Conservation (phyloP, 2,888 invertebrate species). For the Aspidiotus rigidus region DNA sequence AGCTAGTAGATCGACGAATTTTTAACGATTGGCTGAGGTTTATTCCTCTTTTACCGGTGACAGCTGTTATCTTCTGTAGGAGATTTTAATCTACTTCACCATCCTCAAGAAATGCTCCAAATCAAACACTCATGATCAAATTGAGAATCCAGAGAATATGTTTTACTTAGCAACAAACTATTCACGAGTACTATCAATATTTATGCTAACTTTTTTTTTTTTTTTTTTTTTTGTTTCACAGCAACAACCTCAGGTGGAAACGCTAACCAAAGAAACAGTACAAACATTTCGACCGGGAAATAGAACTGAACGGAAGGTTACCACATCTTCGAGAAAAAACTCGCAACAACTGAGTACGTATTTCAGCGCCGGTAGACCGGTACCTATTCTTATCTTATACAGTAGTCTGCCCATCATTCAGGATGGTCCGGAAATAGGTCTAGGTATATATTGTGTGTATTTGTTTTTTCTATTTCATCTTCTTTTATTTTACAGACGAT, state of each 20-base stretch:
- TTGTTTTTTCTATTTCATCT: not conserved
- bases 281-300: conserved; percentile 54
- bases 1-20: too few species aligned
- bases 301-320: conserved; percentile 54
- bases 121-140: too few species aligned
- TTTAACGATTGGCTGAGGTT: too few species aligned
- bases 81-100: too few species aligned
- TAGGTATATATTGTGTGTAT: not conserved
- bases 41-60: too few species aligned
- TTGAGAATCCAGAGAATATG: too few species aligned
- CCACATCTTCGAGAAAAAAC: conserved; percentile 52
- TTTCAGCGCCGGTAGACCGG: not conserved
- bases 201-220: not conserved
- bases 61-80: too few species aligned
- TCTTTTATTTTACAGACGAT: conserved; percentile 13
- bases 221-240: conserved; percentile 36
- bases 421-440: not conserved
- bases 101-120: too few species aligned
- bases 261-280: conserved; percentile 56
- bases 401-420: not conserved
- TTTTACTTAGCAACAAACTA: too few species aligned
- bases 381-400: not conserved
- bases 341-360: conserved; percentile 23
- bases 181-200: too few species aligned
- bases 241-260: conserved; percentile 54